Evolutionary conservation across 2,113 vertebrate genomes (phyloP), one percentile per base, ranked within the genome.

Genomic region (Gavialis gangeticus): DNA sequence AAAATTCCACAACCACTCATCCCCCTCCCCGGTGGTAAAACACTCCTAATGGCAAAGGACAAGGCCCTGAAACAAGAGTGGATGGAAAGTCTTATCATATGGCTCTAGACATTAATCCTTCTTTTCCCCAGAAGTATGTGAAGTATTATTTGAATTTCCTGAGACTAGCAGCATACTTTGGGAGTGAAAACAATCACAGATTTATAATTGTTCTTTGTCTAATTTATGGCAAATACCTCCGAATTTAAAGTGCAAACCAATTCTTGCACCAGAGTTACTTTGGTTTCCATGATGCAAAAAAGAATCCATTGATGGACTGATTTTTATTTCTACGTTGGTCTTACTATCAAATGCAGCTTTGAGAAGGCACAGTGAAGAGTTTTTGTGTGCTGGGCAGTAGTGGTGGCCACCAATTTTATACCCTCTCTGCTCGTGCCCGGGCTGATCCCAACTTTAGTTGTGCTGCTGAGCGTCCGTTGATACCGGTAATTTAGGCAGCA

Each of bases 91-190:
- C 94, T 96, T 94, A 94, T 95, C 96, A 91, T 96, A 96, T 96
- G 96, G 93, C 96, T 95, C 87, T 86, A 91, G 91, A 79, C 95
- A 82, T 46, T 98, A 98, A 98, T 98, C 96, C 96, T 89, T 79
- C 96, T 95, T 96, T 95, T 97, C 86, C 89, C 63, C 78, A 94
- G 77, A 97, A 96, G 88, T 96, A 92, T 89, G 79, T 86, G 67
- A 94, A 96, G 97, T 96, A 97, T 97, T 97, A 97, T 95, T 95
- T 97, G 97, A 98, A 98, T 97, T 97, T 97, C 95, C 96, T 57
- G 59, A 96, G 96, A 97, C 95, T 88, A 97, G 95, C 95, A 93
- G 67, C 92, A 22, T 24, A 9, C 92, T 96, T 64, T 75, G 17
- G 84, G 94, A 95, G 94, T 89, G 34, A 62, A 83, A 95, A 92